Base-by-base conservation (phyloP, 2,797 vertebrate genomes). In the Sebastes vulpes region DNA sequence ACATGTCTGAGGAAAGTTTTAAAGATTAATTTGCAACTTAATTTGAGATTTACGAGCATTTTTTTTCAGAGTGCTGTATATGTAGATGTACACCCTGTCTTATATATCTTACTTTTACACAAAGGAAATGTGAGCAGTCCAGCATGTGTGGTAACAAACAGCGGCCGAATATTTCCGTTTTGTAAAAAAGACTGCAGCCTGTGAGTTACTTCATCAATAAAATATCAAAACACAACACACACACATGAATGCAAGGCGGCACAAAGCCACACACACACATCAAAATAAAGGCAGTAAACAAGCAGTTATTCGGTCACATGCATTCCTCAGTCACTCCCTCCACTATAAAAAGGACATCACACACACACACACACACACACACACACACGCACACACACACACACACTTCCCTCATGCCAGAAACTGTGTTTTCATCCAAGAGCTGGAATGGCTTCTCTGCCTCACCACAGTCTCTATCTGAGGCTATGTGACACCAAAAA, bases 301-400 rank as follows among this genome's bases (percentile, higher is more conserved):
- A 82, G 85, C 54, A 9, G 12, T 72, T 78, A 81, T 78, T 86
- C 50, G 77, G 71, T 74, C 78, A 79, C 65, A 80, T 73, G 73
- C 80, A 85, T 83, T 90, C 61, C 73, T 79, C 67, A 75, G 81
- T 86, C 87, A 75, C 90, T 88, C 87, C 82, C 79, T 86, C 72
- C 72, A 50, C 82, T 87, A 76, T 79, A 92, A 86, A 88, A 86
- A 88, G 58, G 63, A 72, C 42, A 77, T 28, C 20, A 81, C 46
- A 75, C 63, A 67, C 66, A 59, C 28, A 68, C 66, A 29, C 32
- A 68, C 54, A 54, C 29, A 53, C 32, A 81, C 46, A 77, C 63
- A 71, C 66, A 59, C 9, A 32, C 31, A 32, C 38, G 68, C 48
- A 84, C 65, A 53, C 38, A 29, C 20, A 29, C 32, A 70, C 42